Base-by-base conservation (phyloP, 1,140 invertebrate genomes). In the Drosophila serrata region DNA sequence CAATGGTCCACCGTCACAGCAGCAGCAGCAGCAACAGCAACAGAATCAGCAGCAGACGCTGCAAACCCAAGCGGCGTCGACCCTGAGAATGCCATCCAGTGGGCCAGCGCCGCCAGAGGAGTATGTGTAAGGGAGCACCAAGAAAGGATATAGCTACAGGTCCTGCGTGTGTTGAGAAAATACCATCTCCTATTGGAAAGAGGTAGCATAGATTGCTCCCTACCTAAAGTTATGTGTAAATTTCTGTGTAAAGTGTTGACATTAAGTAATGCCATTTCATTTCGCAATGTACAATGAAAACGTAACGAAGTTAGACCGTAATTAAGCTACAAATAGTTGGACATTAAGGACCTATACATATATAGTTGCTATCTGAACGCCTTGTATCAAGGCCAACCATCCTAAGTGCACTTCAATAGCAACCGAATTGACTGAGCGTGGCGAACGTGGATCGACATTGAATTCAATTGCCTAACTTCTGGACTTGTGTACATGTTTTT, bases 61-160 rank as follows among this genome's bases (percentile, higher is more conserved):
- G 42, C 68, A 72, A 43, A 29, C 64, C 12, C 64, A 76, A 24
- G 46, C 76, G 1, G 94, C 93, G 94, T 95, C 82, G 94, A 95
- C 80, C 94, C 94, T 61, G 91, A 96, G 75, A 93, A 95, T 93
- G 94, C 95, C 96, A 59, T 94, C 95, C 58, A 95, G 93, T 81
- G 95, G 95, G 61, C 94, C 95, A 51, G 96, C 97, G 93, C 95
- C 96, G 48, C 96, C 96, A 13, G 96, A 97, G 93, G 96, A 97
- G 92, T 97, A 97, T 91, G 96, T 97, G 88, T 97, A 82, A 49
- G n/a, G 24, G 24, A 24, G 24, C 43, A 22, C 1, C 45, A 0
- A n/a, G n/a, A n/a, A n/a, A n/a, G n/a, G n/a, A n/a, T n/a, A n/a
- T n/a, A n/a, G n/a, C n/a, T n/a, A n/a, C n/a, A n/a, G n/a, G n/a